Evolutionary conservation across 1,140 invertebrate species (phyloP), one percentile per base, ranked within the genome.

Genomic region (Drosophila busckii): DNA sequence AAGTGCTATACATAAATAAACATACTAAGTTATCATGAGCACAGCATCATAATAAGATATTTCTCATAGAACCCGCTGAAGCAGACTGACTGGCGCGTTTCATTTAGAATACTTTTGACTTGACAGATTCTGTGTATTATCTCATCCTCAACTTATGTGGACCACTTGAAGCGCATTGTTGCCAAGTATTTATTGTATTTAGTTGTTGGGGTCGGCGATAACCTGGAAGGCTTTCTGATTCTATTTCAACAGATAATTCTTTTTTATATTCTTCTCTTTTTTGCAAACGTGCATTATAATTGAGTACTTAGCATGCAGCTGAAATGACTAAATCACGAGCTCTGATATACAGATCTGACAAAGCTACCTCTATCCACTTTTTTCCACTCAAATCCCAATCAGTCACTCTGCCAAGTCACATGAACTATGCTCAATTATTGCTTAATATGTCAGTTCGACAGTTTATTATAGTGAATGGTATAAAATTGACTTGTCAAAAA

Each of bases 71-170:
- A 8, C 12, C 13, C 16, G 17, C 28, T 28, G n/a, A 8, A 19
- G 38, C 31, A 59, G 55, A 59, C 55, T 23, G 28, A 25, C 1
- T 38, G 55, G 38, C 55, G 48, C 38, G 16, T 19, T 37, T 13
- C 22, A 29, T 29, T 19, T 8, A 25, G 16, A 29, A 42, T 8
- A 17, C 25, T 37, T 17, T 23, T 35, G 13, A 26, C 20, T 35
- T 48, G 17, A 35, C 29, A 25, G 8, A 15, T 32, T 46, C 42
- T 32, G 20, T 8, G 4, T 10, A 13, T 32, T 31, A 22, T 34
- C 29, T 22, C 19, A 46, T 16, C 20, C 23, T 46, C 7, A 20
- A 12, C 7, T 38, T 7, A 9, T n/a, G n/a, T n/a, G n/a, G n/a
- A n/a, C n/a, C 10, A 15, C 10, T 22, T 34, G 23, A 9, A 23